These are phyloP conservation scores for Cirrhinus mrigala DNA, from an alignment of 2,797 vertebrate genomes.

Conservation along the genomic window DNA sequence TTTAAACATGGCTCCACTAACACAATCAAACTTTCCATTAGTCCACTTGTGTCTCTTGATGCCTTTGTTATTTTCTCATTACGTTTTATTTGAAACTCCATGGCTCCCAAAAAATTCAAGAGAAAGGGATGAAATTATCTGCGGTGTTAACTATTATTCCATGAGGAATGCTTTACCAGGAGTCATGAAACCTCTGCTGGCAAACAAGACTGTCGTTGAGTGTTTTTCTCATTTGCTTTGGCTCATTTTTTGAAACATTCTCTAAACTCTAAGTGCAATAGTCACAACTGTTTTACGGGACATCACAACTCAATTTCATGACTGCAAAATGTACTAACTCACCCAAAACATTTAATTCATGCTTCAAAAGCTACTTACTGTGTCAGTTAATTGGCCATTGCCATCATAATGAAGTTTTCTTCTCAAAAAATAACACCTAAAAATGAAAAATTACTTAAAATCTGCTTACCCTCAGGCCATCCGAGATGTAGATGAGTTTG, in stretches of 20 bases:
- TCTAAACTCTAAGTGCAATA: background rate
- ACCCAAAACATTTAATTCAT: background rate
- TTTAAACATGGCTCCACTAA: conserved; percentile 86
- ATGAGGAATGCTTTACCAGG: background rate
- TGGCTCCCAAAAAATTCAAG: conserved; percentile 40
- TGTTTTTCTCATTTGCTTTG: background rate
- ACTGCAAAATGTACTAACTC: background rate
- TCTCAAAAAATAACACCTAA: background rate
- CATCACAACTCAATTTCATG: background rate
- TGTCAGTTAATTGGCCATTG: background rate
- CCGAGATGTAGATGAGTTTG: background rate
- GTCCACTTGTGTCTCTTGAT: conserved; percentile 82
- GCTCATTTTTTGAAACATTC: background rate
- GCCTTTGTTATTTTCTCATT: conserved; percentile 76
- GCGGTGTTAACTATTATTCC: conserved; percentile 19
- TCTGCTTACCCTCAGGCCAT: background rate
- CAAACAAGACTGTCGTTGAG: background rate
- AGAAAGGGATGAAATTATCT: background rate
- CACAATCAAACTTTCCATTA: conserved; percentile 95
- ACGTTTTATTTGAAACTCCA: conserved; percentile 20
- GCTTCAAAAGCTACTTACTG: background rate
- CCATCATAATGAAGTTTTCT: background rate
- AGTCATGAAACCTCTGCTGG: background rate
- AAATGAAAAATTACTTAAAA: background rate
- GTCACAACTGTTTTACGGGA: background rate